Evolutionary conservation across 2,113 vertebrate species (phyloP), one percentile per base, ranked within the genome.

Genomic region (Zootoca vivipara): DNA sequence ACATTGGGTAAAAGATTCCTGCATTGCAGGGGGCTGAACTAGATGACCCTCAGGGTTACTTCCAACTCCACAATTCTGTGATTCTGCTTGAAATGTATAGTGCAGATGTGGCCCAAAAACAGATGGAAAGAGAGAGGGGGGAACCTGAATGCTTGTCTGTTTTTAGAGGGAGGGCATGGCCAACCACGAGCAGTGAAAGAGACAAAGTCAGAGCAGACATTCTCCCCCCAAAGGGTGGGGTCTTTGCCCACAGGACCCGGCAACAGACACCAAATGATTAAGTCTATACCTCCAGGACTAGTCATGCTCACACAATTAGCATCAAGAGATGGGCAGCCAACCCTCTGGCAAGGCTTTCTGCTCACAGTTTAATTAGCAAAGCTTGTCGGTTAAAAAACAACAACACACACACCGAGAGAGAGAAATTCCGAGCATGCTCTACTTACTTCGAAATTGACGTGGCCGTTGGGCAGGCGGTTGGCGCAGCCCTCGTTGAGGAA

Each of bases 401-500:
- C 52, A 62, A 18, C 18, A 52, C 46, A 52, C 46, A 52, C 46
- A 52, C 10, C 2, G 9, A 46, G 16, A 10, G 9, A 46, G 16
- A 20, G 12, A 2, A 1, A 18, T 40, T n/a, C 84, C 2, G 22
- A 67, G 72, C 22, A 8, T 0, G 20, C 46, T 81, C 69, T 80
- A 78, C 92, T 97, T 93, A 99, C 98, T 96, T 98, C 97, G 89
- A 99, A 99, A 95, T 99, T 99, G 95, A 99, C 64, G 0, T 98
- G 98, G 46, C 98, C 98, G 0, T 97, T 99, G 35, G 98, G 97
- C 80, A 99, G 98, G 82, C 97, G 95, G 96, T 97, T 99, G 94
- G 97, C 96, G 91, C 98, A 99, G 28, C 98, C 97, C 92, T 99
- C 98, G 1, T 99, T 99, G 73, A 99, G 97, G 96, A 99, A 99